These are phyloP conservation scores for Colius striatus DNA, from an alignment of 2,113 vertebrate species.

Conservation along the genomic window DNA sequence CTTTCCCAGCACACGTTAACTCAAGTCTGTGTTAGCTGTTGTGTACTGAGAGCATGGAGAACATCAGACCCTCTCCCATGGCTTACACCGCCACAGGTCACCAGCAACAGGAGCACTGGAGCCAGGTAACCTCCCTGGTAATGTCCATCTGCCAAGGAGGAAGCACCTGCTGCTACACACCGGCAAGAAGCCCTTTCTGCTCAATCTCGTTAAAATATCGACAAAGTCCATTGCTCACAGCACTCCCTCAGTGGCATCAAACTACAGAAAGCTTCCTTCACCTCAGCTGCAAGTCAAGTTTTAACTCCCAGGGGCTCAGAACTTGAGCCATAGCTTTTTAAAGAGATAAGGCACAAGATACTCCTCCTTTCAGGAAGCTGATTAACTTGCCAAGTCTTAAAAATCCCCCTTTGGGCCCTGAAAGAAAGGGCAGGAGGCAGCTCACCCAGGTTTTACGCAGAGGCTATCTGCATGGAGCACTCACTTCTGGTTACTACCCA, in stretches of 20 bases:
- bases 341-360: background rate
- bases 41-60: background rate
- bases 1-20: background rate
- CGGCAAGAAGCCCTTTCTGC: background rate
- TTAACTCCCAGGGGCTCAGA: background rate
- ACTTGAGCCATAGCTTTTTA: background rate
- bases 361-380: background rate
- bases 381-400: background rate
- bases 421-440: background rate
- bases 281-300: background rate
- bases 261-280: background rate
- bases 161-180: fast-evolving
- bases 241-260: background rate
- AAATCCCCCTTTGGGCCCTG: background rate
- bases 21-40: background rate
- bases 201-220: fast-evolving
- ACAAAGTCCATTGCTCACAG: background rate
- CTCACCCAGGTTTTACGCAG: background rate
- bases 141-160: background rate
- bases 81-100: background rate
- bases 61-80: background rate
- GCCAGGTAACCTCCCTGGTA: background rate
- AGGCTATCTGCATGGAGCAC: background rate
- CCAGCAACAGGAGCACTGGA: background rate
- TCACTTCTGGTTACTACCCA: background rate